Base-by-base conservation (phyloP, 2,888 invertebrate genomes). In the Plagodis dolabraria region DNA sequence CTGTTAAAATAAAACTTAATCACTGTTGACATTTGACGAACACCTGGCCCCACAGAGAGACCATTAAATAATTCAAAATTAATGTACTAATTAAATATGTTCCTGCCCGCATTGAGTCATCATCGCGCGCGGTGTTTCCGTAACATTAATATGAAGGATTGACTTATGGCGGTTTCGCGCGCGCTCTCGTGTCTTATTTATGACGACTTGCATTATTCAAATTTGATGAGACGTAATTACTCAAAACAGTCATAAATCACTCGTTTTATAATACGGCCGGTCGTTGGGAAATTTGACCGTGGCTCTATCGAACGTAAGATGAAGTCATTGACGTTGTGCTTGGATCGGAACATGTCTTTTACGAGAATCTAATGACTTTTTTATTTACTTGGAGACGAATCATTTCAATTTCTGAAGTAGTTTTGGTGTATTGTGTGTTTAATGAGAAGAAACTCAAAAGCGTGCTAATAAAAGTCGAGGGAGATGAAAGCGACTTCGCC, bases 161-260 rank as follows among this genome's bases (percentile, higher is more conserved):
- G 89, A 89, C 88, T 89, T 88, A 88, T 86, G 83, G 83, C 80
- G 79, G 82, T 86, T 86, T 85, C 78, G 85, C 85, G 81, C 82
- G 80, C 79, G 72, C 79, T 77, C 83, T 77, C 73, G 74, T 76
- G 75, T 79, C 78, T 84, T 85, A 87, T 89, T 89, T 89, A 88
- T 85, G 83, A 87, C 81, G 82, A 85, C 82, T 85, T 82, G 82
- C 85, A 86, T 89, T 92, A 92, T 91, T 91, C 86, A 91, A 91
- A 91, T 91, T 91, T 90, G 90, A 92, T 92, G 89, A 87, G 89
- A 87, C 87, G 86, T 89, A 85, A 92, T 92, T 90, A 91, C 84
- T 91, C 91, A 90, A 87, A 90, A 88, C 87, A 89, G 69, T 74
- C 79, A 91, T 92, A 92, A 92, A 92, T 92, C 90, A 92, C 83